Evolutionary conservation across 2,888 invertebrate genomes (phyloP), one percentile per base, ranked within the genome.

Genomic region (Iselma pallidipennis): DNA sequence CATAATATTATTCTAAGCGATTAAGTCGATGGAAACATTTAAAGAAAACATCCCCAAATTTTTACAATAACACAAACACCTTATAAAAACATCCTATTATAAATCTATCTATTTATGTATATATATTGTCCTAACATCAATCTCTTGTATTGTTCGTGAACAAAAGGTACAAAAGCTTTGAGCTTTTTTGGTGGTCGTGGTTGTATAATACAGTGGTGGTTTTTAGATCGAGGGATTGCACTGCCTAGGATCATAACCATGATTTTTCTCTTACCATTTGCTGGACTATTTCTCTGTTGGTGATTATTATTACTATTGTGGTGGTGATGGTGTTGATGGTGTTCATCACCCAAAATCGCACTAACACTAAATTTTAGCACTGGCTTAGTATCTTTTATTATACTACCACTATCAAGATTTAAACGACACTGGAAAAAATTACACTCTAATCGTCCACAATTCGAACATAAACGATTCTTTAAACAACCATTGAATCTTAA

Each of bases 291-390:
- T 60, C 75, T 71, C 33, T 66, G 56, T 21, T 65, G 61, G 16
- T 63, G 56, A 16, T n/a, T 31, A 21, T 28, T 21, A 52, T 28
- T 28, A 19, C 16, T 14, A 25, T 49, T 26, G 12, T 14, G 5
- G 52, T 57, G 29, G 57, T 37, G 16, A 57, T 29, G 53, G 82
- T 82, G 51, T 28, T 85, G 81, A 16, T 66, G n/a, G n/a, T n/a
- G 65, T 71, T 89, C 88, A 66, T 84, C 84, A 1, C 94, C 94
- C 74, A 95, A 84, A 72, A 95, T 95, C 49, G 95, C 95, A 85
- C 91, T 94, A 67, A 95, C 95, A 87, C 95, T 95, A 82, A 95
- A 95, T 82, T 95, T 95, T 74, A 95, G 85, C 77, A 92, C 87
- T 19, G 94, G 94, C 75, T 93, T 93, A 56, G 70, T 77, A 70